phyloP scores from a whole-genome alignment of 1,140 invertebrate genomes.

The Steinernema feltiae region DNA sequence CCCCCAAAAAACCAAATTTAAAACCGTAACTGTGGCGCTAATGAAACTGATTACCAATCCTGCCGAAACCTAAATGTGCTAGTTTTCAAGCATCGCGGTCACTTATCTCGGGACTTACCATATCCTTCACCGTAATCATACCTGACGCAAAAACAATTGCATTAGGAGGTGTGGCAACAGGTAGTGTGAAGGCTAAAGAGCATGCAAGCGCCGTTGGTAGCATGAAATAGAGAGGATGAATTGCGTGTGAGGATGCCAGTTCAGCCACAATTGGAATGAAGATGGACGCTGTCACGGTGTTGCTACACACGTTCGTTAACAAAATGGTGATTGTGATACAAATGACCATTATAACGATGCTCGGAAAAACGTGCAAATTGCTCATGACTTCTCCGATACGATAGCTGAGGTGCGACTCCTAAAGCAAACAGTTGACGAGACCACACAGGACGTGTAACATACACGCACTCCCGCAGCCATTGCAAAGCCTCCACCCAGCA shows the following conservation, averaged over 20 bases:
- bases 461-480: slow-evolving; percentile 59
- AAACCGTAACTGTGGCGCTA: slow-evolving; percentile 22
- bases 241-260: slow-evolving; percentile 36
- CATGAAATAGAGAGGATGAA: slow-evolving; percentile 79
- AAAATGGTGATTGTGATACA: slow-evolving; percentile 57
- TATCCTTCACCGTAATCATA: slow-evolving; percentile 59
- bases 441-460: no score
- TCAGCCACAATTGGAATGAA: slow-evolving; percentile 58
- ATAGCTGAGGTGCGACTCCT: slow-evolving; percentile 45
- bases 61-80: slow-evolving; percentile 32
- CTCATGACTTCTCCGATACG: slow-evolving; percentile 51
- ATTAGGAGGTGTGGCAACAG: slow-evolving; percentile 81
- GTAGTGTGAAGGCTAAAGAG: slow-evolving; percentile 71
- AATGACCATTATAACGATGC: slow-evolving; percentile 53
- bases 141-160: slow-evolving; percentile 73
- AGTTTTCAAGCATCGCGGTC: background rate
- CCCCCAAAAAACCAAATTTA: slow-evolving; percentile 38
- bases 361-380: slow-evolving; percentile 47
- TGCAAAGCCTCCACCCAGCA: slow-evolving; percentile 62
- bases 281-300: slow-evolving; percentile 61
- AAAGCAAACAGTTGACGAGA: slow-evolving; percentile 16
- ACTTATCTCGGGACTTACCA: slow-evolving; percentile 47
- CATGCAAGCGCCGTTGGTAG: slow-evolving; percentile 73
- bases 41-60: slow-evolving; percentile 32
- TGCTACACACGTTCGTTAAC: slow-evolving; percentile 61